Evolutionary conservation across 2,113 vertebrate genomes (phyloP).

Genomic region (Fukomys damarensis): DNA sequence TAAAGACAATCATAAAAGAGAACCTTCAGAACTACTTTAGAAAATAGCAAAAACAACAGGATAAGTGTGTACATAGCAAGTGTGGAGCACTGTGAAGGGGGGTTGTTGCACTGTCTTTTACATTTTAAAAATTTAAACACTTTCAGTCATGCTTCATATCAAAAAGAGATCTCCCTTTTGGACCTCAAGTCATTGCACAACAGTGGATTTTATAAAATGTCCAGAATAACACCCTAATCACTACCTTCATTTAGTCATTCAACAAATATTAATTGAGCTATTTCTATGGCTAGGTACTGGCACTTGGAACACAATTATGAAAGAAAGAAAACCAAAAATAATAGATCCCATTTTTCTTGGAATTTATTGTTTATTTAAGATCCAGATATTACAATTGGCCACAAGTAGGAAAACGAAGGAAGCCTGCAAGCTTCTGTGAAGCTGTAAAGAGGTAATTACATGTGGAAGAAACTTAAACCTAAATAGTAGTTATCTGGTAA

Average conservation of each 20-base stretch:
- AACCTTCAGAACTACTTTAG: not conserved
- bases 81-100: not conserved
- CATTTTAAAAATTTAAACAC: not conserved
- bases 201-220: not conserved
- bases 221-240: not conserved
- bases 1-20: not conserved
- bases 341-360: not conserved
- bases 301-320: not conserved
- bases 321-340: not conserved
- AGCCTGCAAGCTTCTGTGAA: constrained; percentile 20
- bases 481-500: not conserved
- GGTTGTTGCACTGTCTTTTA: not conserved
- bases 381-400: not conserved
- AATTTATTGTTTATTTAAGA: not conserved
- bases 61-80: not conserved
- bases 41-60: not conserved
- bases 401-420: not conserved
- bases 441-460: not conserved
- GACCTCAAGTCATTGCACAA: not conserved
- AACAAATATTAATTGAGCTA: not conserved
- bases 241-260: not conserved
- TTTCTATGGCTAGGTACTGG: not conserved
- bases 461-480: not conserved
- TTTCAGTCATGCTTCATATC: not conserved
- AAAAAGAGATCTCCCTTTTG: not conserved